Percentiles rank a stretch among this genome's conserved stretches.
These are phyloP conservation scores for Lepidurus packardi DNA, from an alignment of 1,140 invertebrate species.

Conservation along the genomic window DNA sequence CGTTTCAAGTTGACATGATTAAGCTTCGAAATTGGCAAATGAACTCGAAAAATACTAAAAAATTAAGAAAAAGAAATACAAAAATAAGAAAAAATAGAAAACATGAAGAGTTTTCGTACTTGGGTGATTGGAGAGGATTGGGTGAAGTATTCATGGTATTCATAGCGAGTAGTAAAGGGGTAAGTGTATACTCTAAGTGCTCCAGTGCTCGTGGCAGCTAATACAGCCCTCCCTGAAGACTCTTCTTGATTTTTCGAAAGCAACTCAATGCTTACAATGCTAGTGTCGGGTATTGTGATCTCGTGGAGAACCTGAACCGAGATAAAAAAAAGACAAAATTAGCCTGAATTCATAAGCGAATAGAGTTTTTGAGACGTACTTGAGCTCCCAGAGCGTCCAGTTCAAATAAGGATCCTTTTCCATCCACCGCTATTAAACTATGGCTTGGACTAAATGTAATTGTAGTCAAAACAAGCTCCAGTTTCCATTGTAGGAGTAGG, in stretches of 20 bases:
- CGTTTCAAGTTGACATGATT: not conserved
- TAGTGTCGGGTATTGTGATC: not conserved
- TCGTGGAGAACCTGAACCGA: not conserved
- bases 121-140: slow-evolving; percentile 28
- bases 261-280: not conserved
- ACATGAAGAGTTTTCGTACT: not conserved
- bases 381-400: not conserved
- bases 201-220: slow-evolving; percentile 29
- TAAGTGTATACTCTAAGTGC: slow-evolving; percentile 29
- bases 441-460: not conserved
- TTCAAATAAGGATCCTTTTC: not conserved
- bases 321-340: too few relatives aligned
- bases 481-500: not conserved
- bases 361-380: not conserved
- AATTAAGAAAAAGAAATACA: too few relatives aligned
- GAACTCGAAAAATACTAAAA: too few relatives aligned
- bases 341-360: not conserved
- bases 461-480: not conserved
- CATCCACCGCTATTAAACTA: not conserved
- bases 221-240: not conserved
- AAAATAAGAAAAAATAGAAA: too few relatives aligned
- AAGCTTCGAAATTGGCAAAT: not conserved
- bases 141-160: slow-evolving; percentile 34
- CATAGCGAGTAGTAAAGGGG: slow-evolving; percentile 27
- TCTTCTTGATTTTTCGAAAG: not conserved